These are phyloP conservation scores for Oncorhynchus masou DNA, from an alignment of 2,113 vertebrate species.

Conservation along the genomic window DNA sequence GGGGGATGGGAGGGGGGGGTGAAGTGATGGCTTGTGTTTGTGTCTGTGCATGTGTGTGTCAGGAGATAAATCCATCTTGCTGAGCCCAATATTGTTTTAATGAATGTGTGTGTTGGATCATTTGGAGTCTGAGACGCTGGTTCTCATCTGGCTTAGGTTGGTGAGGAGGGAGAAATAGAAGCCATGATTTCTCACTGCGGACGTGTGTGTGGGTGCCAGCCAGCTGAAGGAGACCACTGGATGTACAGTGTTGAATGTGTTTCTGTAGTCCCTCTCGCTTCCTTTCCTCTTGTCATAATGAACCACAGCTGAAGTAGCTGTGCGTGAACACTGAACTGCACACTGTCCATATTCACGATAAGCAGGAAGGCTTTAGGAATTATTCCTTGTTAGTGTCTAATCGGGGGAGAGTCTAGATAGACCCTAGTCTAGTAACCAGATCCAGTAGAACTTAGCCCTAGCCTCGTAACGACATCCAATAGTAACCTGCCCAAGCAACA, in stretches of 20 bases:
- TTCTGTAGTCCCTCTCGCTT: not conserved
- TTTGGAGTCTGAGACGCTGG: constrained; percentile 17
- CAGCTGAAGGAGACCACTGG: not conserved
- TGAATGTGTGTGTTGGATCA: constrained; percentile 32
- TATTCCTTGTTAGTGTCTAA: not conserved
- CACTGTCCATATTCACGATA: not conserved
- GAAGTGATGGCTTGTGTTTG: not conserved
- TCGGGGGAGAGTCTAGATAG: not conserved
- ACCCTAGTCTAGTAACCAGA: not conserved
- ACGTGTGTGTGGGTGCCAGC: not conserved
- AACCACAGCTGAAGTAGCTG: not conserved
- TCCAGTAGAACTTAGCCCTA: not conserved
- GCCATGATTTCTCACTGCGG: not conserved
- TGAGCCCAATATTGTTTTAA: constrained; percentile 40
- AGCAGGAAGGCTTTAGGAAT: not conserved
- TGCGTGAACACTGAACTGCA: not conserved
- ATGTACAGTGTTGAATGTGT: too few relatives aligned
- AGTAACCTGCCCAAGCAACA: too few relatives aligned
- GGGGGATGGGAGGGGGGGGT: not conserved
- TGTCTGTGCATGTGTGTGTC: not conserved
- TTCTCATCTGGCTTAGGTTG: not conserved
- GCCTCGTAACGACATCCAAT: not conserved
- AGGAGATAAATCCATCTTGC: constrained; percentile 27
- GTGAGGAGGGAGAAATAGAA: not conserved
- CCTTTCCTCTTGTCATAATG: not conserved